These are phyloP conservation scores for Drosophila cardini DNA, from an alignment of 1,140 invertebrate genomes.

Conservation along the genomic window DNA sequence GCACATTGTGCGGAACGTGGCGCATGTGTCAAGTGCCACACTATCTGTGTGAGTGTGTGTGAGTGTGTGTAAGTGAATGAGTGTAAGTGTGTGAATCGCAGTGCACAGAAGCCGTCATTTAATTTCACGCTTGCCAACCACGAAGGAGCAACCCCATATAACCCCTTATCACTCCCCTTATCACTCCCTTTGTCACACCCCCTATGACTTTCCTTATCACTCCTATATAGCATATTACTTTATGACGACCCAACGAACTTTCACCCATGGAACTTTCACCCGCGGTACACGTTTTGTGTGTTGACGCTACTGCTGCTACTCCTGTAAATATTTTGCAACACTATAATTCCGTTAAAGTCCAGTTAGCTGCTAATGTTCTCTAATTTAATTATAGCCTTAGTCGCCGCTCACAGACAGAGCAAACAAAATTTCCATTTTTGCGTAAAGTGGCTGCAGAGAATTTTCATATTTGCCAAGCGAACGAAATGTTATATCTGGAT, in stretches of 20 bases:
- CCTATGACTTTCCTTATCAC: not conserved
- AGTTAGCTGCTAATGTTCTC: conserved; percentile 67
- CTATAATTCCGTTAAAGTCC: conserved; percentile 60
- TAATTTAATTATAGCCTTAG: conserved; percentile 58
- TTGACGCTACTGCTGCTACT: conserved; percentile 15
- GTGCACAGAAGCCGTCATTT: conserved; percentile 56
- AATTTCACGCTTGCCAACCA: conserved; percentile 56
- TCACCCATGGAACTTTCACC: not conserved
- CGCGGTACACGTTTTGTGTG: conserved; percentile 6
- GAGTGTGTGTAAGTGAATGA: conserved; percentile 3
- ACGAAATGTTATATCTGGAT: not conserved
- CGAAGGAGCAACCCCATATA: too few relatives aligned
- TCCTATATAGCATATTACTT: not conserved
- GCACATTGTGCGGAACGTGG: conserved; percentile 35
- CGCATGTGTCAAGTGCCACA: conserved; percentile 30
- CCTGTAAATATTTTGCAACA: conserved; percentile 47
- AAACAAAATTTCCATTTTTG: conserved; percentile 65
- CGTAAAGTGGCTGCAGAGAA: conserved; percentile 60
- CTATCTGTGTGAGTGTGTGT: conserved; percentile 16
- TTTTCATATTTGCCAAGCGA: conserved; percentile 53
- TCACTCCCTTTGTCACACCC: not conserved
- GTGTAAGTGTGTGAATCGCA: conserved; percentile 24
- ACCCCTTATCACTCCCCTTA: not conserved
- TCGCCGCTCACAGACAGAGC: conserved; percentile 9
- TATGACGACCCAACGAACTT: not conserved